phyloP scores from a whole-genome alignment of 92 coral and sea anemone species.

The Chrysogorgia sp. region DNA sequence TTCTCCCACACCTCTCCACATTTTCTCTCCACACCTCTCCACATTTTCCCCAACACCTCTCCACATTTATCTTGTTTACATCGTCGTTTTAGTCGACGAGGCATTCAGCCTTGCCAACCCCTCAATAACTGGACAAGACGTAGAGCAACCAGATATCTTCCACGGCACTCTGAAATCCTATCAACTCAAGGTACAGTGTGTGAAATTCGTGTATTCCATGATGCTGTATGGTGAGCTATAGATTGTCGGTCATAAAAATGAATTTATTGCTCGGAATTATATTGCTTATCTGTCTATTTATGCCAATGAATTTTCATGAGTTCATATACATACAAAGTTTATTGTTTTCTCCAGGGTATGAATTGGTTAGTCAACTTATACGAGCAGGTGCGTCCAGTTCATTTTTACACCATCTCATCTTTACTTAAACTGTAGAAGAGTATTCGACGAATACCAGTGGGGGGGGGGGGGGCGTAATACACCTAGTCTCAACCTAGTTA shows the following conservation, averaged over 20 bases:
- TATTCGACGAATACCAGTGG: too few relatives aligned
- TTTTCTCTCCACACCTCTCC: too few relatives aligned
- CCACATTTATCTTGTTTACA: too few relatives aligned
- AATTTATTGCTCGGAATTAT: not conserved
- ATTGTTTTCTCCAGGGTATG: slow-evolving; percentile 73
- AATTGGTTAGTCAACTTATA: slow-evolving; percentile 92
- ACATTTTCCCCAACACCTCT: too few relatives aligned
- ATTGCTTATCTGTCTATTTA: too few relatives aligned
- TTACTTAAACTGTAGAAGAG: too few relatives aligned
- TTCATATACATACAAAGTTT: not conserved
- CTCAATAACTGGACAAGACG: slow-evolving; percentile 72
- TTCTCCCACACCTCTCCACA: too few relatives aligned
- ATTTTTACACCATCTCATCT: not conserved
- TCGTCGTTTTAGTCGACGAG: slow-evolving; percentile 91
- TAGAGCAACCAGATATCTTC: slow-evolving; percentile 83
- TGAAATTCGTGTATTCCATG: not conserved
- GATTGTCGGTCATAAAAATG: too few relatives aligned
- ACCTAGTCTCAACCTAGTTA: too few relatives aligned
- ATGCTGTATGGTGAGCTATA: not conserved
- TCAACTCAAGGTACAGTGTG: slow-evolving; percentile 83
- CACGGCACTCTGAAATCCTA: slow-evolving; percentile 86
- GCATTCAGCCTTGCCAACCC: slow-evolving; percentile 94
- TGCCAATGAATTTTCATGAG: too few relatives aligned
- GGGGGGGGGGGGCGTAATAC: too few relatives aligned
- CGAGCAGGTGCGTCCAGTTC: slow-evolving; percentile 72